A percentile compares a stretch with the other conserved stretches of the same genome.
Conservation (phyloP, 2,797 vertebrate genomes). For the Crocodylus rhombifer region DNA sequence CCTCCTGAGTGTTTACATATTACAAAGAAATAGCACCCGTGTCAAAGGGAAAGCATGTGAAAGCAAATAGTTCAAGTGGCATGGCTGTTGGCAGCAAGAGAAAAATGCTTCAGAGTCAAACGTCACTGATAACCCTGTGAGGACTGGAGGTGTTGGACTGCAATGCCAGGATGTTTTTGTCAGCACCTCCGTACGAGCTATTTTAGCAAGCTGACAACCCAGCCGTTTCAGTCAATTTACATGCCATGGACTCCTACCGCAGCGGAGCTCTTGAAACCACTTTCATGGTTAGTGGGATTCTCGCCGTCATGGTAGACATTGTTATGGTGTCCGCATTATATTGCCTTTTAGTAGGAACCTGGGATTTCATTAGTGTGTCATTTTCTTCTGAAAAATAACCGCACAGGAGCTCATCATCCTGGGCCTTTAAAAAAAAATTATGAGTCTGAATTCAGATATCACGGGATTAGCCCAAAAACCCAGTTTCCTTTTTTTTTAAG, state of each 20-base stretch:
- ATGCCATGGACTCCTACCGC: not conserved
- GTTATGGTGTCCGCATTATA: not conserved
- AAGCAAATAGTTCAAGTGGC: slow-evolving; percentile 61
- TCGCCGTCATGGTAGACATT: not conserved
- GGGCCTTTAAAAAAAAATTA: not conserved
- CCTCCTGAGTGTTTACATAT: slow-evolving; percentile 70
- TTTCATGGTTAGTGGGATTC: not conserved
- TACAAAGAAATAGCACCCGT: slow-evolving; percentile 72
- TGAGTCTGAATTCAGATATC: rapidly evolving
- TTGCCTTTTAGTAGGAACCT: rapidly evolving
- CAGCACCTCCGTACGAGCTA: slow-evolving; percentile 65
- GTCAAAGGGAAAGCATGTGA: slow-evolving; percentile 77
- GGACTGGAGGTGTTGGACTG: slow-evolving; percentile 67
- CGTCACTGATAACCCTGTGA: slow-evolving; percentile 62
- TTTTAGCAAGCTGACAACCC: slow-evolving; percentile 71
- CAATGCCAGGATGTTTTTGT: slow-evolving; percentile 27
- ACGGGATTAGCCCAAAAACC: not conserved
- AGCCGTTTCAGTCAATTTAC: slow-evolving; percentile 11
- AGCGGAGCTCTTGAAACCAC: not conserved
- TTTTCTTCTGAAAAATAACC: not conserved
- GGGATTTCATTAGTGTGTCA: rapidly evolving
- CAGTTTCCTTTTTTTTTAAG: not conserved
- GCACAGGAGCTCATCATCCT: rapidly evolving
- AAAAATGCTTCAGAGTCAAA: slow-evolving; percentile 60
- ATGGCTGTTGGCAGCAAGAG: slow-evolving; percentile 54